Percentiles rank a stretch among this genome's conserved stretches.
phyloP scores from a whole-genome alignment of 2,797 vertebrate genomes.

The Staurois parvus region DNA sequence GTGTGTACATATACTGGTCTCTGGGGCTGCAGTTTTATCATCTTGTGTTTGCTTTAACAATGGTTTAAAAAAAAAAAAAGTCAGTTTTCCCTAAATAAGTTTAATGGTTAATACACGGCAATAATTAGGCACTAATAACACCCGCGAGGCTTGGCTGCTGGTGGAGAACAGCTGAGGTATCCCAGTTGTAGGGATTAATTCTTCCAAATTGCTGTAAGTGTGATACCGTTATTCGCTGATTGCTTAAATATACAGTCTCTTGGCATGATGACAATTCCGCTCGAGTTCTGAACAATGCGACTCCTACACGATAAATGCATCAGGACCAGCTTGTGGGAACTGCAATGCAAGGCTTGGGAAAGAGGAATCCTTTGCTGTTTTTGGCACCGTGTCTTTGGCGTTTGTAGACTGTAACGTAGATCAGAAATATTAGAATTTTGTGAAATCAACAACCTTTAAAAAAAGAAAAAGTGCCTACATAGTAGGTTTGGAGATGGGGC shows the following conservation, averaged over 20 bases:
- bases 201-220: constrained; percentile 59
- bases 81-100: constrained; percentile 51
- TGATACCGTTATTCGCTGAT: constrained; percentile 53
- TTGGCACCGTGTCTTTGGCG: no score
- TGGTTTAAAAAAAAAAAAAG: constrained; percentile 26
- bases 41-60: constrained; percentile 31
- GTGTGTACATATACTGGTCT: neutral
- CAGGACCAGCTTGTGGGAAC: neutral
- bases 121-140: constrained; percentile 57
- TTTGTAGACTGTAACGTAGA: no score
- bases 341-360: neutral
- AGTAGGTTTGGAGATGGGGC: no score
- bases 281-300: neutral
- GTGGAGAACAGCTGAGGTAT: constrained; percentile 56
- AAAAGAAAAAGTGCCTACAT: no score
- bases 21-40: constrained; percentile 17
- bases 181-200: constrained; percentile 50
- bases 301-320: neutral
- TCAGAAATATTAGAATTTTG: no score
- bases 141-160: constrained; percentile 52
- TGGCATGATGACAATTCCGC: constrained; percentile 9
- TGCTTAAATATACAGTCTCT: constrained; percentile 44
- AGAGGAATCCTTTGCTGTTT: no score
- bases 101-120: constrained; percentile 60
- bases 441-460: no score